Conservation (phyloP, 30 jellyfish, hydroid and myxozoan genomes). For the Aurelia coerulea region DNA sequence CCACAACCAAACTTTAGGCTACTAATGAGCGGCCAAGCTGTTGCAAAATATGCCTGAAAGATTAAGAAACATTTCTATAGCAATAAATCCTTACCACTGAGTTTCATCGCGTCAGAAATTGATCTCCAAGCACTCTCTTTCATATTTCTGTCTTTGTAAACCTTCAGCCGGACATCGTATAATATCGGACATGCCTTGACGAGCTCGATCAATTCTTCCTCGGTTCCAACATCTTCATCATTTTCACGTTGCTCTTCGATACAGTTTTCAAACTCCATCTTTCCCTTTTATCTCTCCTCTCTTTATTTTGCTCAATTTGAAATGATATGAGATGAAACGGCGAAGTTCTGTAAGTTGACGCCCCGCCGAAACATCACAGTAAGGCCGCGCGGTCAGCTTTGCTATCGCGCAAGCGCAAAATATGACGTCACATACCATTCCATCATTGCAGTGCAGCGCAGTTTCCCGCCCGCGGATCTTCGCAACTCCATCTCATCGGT, state of each 20-base stretch:
- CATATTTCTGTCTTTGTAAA: conserved; percentile 67
- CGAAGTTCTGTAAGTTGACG: not conserved
- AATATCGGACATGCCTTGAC: conserved; percentile 80
- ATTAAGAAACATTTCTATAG: too few species aligned
- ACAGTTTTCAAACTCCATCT: conserved; percentile 56
- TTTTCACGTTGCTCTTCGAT: conserved; percentile 65
- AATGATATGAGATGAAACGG: too few species aligned
- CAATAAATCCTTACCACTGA: conserved; percentile 38
- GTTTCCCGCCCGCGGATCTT: conserved; percentile 2
- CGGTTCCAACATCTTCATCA: conserved; percentile 76
- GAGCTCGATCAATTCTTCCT: conserved; percentile 72
- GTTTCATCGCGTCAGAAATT: conserved; percentile 65
- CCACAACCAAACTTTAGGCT: too few species aligned
- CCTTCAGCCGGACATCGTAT: conserved; percentile 73
- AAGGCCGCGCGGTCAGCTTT: conserved; percentile 64
- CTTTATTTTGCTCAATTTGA: too few species aligned
- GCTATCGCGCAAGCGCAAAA: conserved; percentile 82
- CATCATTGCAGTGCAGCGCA: conserved; percentile 28
- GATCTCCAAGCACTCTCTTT: conserved; percentile 82
- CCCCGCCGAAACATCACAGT: conserved; percentile 21
- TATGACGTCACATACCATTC: conserved; percentile 3
- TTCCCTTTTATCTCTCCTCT: too few species aligned
- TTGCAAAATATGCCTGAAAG: too few species aligned
- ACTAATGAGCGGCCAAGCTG: too few species aligned
- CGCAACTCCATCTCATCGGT: too few species aligned